Evolutionary conservation across 2,888 invertebrate species (phyloP).

Genomic region (Hirtodrosophila trivittata): DNA sequence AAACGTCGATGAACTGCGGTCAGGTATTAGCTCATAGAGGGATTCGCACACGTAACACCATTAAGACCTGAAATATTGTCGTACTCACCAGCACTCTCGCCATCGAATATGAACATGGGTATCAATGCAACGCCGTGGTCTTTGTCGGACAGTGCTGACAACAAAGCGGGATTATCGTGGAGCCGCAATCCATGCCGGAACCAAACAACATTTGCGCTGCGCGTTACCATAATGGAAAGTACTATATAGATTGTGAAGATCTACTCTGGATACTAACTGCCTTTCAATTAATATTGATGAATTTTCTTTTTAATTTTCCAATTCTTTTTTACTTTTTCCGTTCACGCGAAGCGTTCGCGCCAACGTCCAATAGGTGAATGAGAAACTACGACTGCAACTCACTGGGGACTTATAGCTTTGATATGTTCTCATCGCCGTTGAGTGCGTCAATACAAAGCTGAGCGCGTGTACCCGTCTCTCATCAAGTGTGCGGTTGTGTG

Average conservation of each 20-base stretch:
- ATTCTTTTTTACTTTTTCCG: slow-evolving; percentile 12
- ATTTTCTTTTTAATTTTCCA: slow-evolving; percentile 3
- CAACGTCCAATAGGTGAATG: slow-evolving; percentile 60
- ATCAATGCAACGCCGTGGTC: slow-evolving; percentile 84
- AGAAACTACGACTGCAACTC: slow-evolving; percentile 27
- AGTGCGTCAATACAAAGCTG: slow-evolving; percentile 71
- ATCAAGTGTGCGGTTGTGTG: too few species aligned
- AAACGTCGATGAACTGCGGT: slow-evolving; percentile 22
- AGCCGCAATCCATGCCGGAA: slow-evolving; percentile 89
- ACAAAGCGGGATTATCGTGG: slow-evolving; percentile 89
- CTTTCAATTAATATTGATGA: too few species aligned
- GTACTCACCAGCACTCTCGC: slow-evolving; percentile 88
- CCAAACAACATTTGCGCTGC: slow-evolving; percentile 86
- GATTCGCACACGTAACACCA: neutral
- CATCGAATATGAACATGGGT: slow-evolving; percentile 90
- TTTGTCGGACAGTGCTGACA: slow-evolving; percentile 84
- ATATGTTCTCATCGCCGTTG: slow-evolving; percentile 39
- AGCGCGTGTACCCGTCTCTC: slow-evolving; percentile 41
- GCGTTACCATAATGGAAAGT: slow-evolving; percentile 29
- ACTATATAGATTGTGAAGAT: too few species aligned
- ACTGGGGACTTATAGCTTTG: slow-evolving; percentile 28
- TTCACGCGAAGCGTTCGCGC: slow-evolving; percentile 45
- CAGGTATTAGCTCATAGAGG: slow-evolving; percentile 25
- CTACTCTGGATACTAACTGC: too few species aligned
- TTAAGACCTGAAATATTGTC: neutral